These are phyloP conservation scores for Phalacrocorax pelagicus DNA, from an alignment of 2,113 vertebrate species.

Conservation along the genomic window DNA sequence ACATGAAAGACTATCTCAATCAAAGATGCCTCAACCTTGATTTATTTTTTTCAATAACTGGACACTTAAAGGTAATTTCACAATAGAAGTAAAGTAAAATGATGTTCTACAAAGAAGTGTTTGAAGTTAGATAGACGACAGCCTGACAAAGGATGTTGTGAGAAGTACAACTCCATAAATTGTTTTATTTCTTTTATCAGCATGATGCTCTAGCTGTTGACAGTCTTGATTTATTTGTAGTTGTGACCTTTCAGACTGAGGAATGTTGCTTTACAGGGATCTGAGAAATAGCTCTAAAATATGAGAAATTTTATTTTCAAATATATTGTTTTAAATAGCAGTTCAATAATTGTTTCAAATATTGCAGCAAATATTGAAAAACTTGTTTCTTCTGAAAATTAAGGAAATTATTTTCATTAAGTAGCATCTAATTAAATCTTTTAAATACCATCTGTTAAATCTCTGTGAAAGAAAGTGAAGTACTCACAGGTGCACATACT, in stretches of 20 bases:
- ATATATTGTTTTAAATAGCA: background rate
- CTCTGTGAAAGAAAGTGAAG: background rate
- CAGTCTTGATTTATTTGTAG: conserved; percentile 13
- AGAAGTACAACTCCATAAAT: background rate
- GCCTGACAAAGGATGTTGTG: background rate
- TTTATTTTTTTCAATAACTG: background rate
- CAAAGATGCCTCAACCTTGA: background rate
- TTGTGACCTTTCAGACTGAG: background rate
- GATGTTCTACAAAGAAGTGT: background rate
- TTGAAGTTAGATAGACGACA: background rate
- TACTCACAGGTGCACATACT: background rate
- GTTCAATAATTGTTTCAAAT: background rate
- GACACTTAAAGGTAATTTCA: background rate
- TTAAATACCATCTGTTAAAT: background rate
- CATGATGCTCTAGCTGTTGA: background rate
- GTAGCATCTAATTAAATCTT: too few relatives aligned
- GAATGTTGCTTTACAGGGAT: background rate
- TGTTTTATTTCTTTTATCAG: conserved; percentile 27
- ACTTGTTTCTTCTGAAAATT: background rate
- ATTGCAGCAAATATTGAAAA: background rate
- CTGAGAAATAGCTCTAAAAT: background rate
- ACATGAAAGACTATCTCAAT: background rate
- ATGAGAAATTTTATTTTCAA: background rate
- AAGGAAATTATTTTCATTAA: background rate
- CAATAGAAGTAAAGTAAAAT: background rate